Conservation (phyloP, 2,888 invertebrate species). For the Steinernema carpocapsae region DNA sequence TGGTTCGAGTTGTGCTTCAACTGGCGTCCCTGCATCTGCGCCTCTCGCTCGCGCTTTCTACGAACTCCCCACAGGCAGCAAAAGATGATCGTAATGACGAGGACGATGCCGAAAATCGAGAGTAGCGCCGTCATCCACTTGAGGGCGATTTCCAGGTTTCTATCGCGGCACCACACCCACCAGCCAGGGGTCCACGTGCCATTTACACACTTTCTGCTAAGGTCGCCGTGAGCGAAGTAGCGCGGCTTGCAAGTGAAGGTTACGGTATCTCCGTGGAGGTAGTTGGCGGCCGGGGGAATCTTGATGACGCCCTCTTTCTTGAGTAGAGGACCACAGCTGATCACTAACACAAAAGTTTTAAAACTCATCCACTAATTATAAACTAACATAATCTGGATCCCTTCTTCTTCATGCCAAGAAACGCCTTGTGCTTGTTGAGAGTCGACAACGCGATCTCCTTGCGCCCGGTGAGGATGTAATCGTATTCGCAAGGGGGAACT, state of each 20-base stretch:
- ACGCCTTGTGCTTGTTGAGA: slow-evolving; percentile 34
- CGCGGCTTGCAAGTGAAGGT: slow-evolving; percentile 60
- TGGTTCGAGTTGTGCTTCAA: background rate
- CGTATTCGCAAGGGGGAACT: slow-evolving; percentile 52
- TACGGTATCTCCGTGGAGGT: slow-evolving; percentile 58
- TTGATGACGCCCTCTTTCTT: slow-evolving; percentile 56
- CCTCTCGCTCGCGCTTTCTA: slow-evolving; percentile 4
- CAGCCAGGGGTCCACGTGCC: slow-evolving; percentile 63
- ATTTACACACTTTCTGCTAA: slow-evolving; percentile 51
- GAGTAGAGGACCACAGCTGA: slow-evolving; percentile 57
- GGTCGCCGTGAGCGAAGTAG: slow-evolving; percentile 56
- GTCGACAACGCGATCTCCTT: slow-evolving; percentile 40
- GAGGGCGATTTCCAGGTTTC: slow-evolving; percentile 48
- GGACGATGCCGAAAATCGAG: slow-evolving; percentile 47
- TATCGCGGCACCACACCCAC: slow-evolving; percentile 59
- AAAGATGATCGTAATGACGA: slow-evolving; percentile 48
- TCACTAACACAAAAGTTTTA: background rate
- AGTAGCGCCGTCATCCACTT: slow-evolving; percentile 56
- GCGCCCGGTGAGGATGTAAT: slow-evolving; percentile 51
- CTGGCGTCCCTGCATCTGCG: background rate
- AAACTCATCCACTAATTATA: background rate
- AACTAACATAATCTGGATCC: slow-evolving; percentile 25
- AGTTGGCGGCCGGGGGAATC: slow-evolving; percentile 59
- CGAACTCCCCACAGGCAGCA: slow-evolving; percentile 23
- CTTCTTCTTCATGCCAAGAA: slow-evolving; percentile 28